Evolutionary conservation across 2,888 invertebrate species (phyloP), one percentile per base, ranked within the genome.

Genomic region (Cheilosia pagana): DNA sequence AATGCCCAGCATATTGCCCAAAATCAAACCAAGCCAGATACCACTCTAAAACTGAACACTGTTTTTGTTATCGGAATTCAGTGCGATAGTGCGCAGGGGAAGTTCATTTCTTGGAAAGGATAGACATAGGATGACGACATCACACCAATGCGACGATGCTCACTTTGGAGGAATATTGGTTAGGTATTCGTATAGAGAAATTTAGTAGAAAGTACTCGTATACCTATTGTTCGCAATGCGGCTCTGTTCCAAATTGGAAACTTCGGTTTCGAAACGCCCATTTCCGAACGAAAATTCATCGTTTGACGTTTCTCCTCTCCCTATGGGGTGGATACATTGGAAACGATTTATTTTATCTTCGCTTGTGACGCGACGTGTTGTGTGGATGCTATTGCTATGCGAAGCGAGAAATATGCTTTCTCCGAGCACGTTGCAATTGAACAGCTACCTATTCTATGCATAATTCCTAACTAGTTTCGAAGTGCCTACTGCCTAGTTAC

Each of bases 191-290:
- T 75, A 28, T 28, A 79, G 23, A 60, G 72, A 59, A 43, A 67
- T 57, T 81, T 72, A 21, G 57, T 71, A 43, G 55, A 45, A 62
- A 60, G 70, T 35, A 3, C 35, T 35, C 35, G 35, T 50, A 77
- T 81, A 81, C 86, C 81, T 86, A 72, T 53, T 77, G 57, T 52
- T 19, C 7, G 28, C 16, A 77, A 86, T 86, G 86, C 23, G 45
- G 41, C 59, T 86, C 86, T 86, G 81, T 77, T 86, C 86, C 50
- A 21, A 62, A 68, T 78, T 75, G 74, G 63, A 81, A 81, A 86
- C 71, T 76, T 85, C 85, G 75, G 60, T 59, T 85, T 79, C 75
- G 79, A 85, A 85, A 72, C 52, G 19, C 28, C 48, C 23, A 31
- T 14, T 28, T 48, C 48, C 48, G 70, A 77, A 57, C 50, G 60